Evolutionary conservation across 37 sponge, comb jelly and placozoan genomes (phyloP).

Genomic region (Ianthella basta): DNA sequence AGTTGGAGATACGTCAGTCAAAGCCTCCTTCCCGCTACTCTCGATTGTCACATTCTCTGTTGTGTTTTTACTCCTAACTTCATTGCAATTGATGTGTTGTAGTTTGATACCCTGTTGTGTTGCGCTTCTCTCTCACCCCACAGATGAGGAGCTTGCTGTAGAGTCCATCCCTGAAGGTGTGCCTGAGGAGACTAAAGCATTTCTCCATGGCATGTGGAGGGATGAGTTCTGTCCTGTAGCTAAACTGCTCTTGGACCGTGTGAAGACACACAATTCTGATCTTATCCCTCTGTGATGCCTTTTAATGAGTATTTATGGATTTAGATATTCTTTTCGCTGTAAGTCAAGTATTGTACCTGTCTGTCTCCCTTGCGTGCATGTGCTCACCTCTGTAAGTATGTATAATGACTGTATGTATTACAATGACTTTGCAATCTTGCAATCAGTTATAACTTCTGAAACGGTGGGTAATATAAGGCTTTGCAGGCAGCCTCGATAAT

Average conservation of each 20-base stretch:
- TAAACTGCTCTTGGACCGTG: slow-evolving; percentile 41
- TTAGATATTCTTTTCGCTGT: not conserved
- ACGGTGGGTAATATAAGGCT: too few species aligned
- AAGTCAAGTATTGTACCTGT: not conserved
- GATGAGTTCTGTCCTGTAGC: slow-evolving; percentile 79
- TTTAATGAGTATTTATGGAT: not conserved
- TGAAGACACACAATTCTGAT: slow-evolving; percentile 33
- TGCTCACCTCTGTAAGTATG: not conserved
- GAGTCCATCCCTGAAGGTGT: not conserved
- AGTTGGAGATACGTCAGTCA: too few species aligned
- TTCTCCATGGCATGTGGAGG: slow-evolving; percentile 46
- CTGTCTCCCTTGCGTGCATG: not conserved
- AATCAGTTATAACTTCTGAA: too few species aligned
- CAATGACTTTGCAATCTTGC: not conserved
- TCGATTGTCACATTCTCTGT: not conserved
- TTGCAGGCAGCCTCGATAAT: too few species aligned
- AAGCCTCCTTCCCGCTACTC: too few species aligned
- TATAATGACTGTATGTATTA: not conserved
- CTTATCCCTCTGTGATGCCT: slow-evolving; percentile 32
- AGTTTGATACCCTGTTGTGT: not conserved
- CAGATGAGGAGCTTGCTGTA: slow-evolving; percentile 36
- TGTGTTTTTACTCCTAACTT: not conserved
- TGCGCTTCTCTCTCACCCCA: not conserved
- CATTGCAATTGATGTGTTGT: not conserved
- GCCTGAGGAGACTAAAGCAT: slow-evolving; percentile 9